These are phyloP conservation scores for Eupelmus urozonus DNA, from an alignment of 2,888 invertebrate species.

Conservation along the genomic window DNA sequence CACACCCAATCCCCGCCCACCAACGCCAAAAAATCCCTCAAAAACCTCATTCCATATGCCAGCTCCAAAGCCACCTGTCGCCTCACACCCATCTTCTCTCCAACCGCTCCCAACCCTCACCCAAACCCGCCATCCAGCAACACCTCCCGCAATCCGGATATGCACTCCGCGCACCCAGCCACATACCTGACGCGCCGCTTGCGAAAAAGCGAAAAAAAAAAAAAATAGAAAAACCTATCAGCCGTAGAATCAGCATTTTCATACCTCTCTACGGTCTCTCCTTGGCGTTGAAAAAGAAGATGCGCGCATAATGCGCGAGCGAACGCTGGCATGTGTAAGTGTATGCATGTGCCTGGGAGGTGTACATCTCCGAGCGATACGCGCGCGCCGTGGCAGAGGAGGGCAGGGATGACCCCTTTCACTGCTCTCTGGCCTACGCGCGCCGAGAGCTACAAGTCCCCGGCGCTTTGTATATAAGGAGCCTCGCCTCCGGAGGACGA, in stretches of 20 bases:
- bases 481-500: conserved; percentile 46
- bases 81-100: background rate
- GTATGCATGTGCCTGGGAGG: conserved; percentile 1
- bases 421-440: conserved; percentile 64
- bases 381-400: conserved; percentile 63
- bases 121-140: no score
- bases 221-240: no score
- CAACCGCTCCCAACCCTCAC: no score
- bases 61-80: background rate
- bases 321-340: no score
- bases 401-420: conserved; percentile 78
- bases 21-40: background rate
- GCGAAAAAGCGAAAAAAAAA: no score
- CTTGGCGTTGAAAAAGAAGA: conserved; percentile 28
- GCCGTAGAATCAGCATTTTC: background rate
- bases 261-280: conserved; percentile 13
- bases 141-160: no score
- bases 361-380: no score
- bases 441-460: background rate
- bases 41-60: conserved; percentile 9
- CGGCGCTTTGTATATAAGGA: conserved; percentile 51
- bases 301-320: background rate
- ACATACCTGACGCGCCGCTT: no score
- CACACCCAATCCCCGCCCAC: background rate
- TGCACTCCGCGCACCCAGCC: no score